Evolutionary conservation across 2,888 invertebrate species (phyloP).

Genomic region (Temnothorax ravouxi): DNA sequence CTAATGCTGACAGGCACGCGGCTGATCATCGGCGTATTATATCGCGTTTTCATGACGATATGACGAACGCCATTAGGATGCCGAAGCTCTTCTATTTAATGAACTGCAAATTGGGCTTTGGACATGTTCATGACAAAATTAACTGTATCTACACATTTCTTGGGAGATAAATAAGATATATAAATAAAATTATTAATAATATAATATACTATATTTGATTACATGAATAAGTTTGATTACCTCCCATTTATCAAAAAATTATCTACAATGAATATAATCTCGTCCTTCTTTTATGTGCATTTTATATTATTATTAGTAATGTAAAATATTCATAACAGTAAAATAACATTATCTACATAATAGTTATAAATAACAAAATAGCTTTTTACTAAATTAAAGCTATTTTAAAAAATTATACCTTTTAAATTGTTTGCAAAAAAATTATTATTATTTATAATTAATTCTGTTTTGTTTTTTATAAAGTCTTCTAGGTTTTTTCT

Average conservation of each 20-base stretch:
- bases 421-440: too few relatives aligned
- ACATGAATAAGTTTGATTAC: neutral
- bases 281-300: too few relatives aligned
- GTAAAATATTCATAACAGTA: too few relatives aligned
- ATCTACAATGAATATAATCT: neutral
- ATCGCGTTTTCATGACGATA: slow-evolving; percentile 60
- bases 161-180: too few relatives aligned
- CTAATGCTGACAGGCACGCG: slow-evolving; percentile 68
- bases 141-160: neutral
- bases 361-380: neutral
- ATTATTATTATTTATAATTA: neutral
- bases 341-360: too few relatives aligned
- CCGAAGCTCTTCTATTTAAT: slow-evolving; percentile 47
- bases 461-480: neutral
- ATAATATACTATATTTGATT: neutral
- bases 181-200: neutral
- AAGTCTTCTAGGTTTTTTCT: neutral
- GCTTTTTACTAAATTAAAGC: neutral
- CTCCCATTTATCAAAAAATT: neutral
- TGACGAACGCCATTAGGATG: slow-evolving; percentile 57
- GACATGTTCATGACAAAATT: slow-evolving; percentile 5
- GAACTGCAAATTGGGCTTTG: slow-evolving; percentile 34
- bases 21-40: slow-evolving; percentile 70
- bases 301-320: too few relatives aligned
- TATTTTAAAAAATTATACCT: neutral